Evolutionary conservation across 2,113 vertebrate species (phyloP).

Genomic region (Brachyhypopomus gauderio): DNA sequence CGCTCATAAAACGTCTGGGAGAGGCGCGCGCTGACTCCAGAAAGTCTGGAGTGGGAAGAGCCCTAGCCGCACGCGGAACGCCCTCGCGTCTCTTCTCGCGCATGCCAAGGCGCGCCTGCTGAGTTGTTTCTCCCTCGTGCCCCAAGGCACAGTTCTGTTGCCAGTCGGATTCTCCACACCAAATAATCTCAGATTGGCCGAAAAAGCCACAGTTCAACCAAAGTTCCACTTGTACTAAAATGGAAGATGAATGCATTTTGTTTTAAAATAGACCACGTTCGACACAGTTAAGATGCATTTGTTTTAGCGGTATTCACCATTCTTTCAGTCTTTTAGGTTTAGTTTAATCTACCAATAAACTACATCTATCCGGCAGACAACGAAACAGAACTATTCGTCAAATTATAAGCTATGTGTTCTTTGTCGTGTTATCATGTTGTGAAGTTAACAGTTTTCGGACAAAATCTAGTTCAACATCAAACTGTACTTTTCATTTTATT

Average conservation of each 20-base stretch:
- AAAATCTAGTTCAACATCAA: slow-evolving; percentile 37
- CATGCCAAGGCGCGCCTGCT: slow-evolving; percentile 35
- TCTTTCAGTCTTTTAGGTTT: too few relatives aligned
- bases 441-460: slow-evolving; percentile 7
- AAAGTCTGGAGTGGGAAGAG: slow-evolving; percentile 64
- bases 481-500: slow-evolving; percentile 46
- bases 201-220: too few relatives aligned
- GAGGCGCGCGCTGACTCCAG: slow-evolving; percentile 59
- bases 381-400: not conserved
- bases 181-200: slow-evolving; percentile 53
- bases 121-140: slow-evolving; percentile 29
- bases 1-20: slow-evolving; percentile 60
- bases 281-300: too few relatives aligned
- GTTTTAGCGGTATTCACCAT: too few relatives aligned
- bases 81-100: slow-evolving; percentile 48
- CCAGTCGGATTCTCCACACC: slow-evolving; percentile 1
- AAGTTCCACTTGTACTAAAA: too few relatives aligned
- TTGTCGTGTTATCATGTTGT: not conserved
- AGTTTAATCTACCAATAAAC: too few relatives aligned
- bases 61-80: slow-evolving; percentile 54
- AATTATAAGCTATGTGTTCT: not conserved
- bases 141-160: slow-evolving; percentile 34
- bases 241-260: too few relatives aligned
- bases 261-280: too few relatives aligned
- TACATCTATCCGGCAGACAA: too few relatives aligned